A percentile compares a stretch with the other conserved stretches of the same genome.
These are phyloP conservation scores for Cervus canadensis DNA, from an alignment of 2,113 vertebrate genomes.

Conservation along the genomic window DNA sequence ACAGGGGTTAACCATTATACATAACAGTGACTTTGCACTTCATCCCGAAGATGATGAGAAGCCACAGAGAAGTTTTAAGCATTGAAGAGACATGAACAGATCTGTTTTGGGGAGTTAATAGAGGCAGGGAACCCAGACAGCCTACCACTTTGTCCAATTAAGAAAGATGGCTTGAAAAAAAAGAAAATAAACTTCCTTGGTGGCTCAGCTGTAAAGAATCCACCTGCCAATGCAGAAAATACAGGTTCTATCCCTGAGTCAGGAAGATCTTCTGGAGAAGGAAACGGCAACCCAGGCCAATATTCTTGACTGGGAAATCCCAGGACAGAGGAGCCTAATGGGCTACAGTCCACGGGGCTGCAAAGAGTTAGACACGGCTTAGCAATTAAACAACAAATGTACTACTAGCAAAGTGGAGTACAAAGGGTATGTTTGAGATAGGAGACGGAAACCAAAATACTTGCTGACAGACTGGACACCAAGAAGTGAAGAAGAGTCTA, in stretches of 20 bases:
- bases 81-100: background rate
- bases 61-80: background rate
- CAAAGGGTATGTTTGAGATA: background rate
- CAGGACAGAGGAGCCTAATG: background rate
- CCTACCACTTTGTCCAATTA: background rate
- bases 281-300: background rate
- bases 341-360: background rate
- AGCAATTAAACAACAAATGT: background rate
- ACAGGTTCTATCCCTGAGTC: background rate
- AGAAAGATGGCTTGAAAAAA: background rate
- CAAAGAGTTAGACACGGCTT: background rate
- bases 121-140: background rate
- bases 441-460: conserved; percentile 22
- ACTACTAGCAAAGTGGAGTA: background rate
- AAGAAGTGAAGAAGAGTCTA: background rate
- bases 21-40: background rate
- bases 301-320: background rate
- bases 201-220: background rate
- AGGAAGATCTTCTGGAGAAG: background rate
- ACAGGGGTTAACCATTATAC: background rate
- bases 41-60: background rate
- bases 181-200: background rate
- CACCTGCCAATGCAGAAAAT: background rate
- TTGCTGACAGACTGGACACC: background rate
- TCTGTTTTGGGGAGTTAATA: background rate